These are phyloP conservation scores for Pogonomyrmex barbatus DNA, from an alignment of 1,140 invertebrate species.

Conservation along the genomic window DNA sequence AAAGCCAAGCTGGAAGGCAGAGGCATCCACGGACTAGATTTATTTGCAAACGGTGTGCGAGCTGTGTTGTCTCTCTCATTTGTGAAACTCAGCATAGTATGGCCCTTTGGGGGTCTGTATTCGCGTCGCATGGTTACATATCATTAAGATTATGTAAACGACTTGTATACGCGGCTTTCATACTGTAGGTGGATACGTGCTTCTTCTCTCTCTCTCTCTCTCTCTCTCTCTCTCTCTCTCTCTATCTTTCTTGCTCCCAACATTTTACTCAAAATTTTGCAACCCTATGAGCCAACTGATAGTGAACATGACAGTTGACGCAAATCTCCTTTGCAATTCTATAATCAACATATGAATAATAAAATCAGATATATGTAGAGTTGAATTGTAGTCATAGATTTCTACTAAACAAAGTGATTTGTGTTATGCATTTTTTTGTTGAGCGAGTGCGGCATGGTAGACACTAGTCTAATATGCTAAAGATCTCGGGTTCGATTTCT, in stretches of 20 bases:
- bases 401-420: background rate
- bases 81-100: background rate
- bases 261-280: background rate
- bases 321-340: background rate
- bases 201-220: background rate
- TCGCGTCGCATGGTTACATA: background rate
- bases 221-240: background rate
- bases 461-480: no score
- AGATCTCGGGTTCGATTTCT: no score
- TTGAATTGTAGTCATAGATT: background rate
- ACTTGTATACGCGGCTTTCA: background rate
- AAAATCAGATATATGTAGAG: background rate
- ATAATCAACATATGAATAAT: background rate
- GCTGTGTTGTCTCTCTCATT: slow-evolving; percentile 24
- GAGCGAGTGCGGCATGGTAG: no score
- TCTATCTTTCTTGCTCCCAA: background rate
- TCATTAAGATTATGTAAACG: slow-evolving; percentile 28
- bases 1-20: background rate
- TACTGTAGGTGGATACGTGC: background rate
- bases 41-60: slow-evolving; percentile 7
- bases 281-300: background rate
- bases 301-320: background rate
- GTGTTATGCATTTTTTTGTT: background rate
- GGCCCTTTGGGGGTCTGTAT: background rate
- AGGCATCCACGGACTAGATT: background rate